Conservation (phyloP, 92 coral and sea anemone species). For the Anthopleura xanthogrammica region DNA sequence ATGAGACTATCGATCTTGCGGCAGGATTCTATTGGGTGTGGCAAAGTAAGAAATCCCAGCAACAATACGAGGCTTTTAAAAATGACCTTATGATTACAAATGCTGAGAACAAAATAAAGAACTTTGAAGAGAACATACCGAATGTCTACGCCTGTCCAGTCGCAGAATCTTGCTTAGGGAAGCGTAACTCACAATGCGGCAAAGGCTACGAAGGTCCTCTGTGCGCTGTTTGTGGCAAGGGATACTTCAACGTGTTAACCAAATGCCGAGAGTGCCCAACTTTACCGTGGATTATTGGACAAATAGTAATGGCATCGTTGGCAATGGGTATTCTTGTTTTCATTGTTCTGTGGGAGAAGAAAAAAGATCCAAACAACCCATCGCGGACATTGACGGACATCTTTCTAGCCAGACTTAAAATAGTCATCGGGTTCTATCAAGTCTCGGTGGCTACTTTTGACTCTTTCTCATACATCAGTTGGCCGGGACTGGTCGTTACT, state of each 20-base stretch:
- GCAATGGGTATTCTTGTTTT: too few relatives aligned
- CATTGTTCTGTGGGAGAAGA: too few relatives aligned
- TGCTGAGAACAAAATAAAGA: not conserved
- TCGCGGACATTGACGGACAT: too few relatives aligned
- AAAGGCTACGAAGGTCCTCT: constrained; percentile 37
- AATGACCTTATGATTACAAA: not conserved
- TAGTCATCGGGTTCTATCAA: too few relatives aligned
- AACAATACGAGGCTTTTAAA: constrained; percentile 8
- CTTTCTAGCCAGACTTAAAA: too few relatives aligned
- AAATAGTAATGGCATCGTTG: too few relatives aligned
- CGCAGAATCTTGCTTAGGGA: not conserved
- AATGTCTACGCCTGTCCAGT: not conserved
- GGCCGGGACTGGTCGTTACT: too few relatives aligned
- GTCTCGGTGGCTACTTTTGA: too few relatives aligned
- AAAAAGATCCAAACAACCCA: too few relatives aligned
- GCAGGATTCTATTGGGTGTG: constrained; percentile 38
- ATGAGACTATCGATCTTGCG: constrained; percentile 26
- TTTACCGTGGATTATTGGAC: too few relatives aligned
- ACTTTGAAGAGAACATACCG: not conserved
- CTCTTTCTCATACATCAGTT: too few relatives aligned
- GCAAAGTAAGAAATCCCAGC: constrained; percentile 1
- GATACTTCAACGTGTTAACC: constrained; percentile 15
- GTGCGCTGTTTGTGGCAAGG: constrained; percentile 15
- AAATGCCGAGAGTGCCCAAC: constrained; percentile 1
- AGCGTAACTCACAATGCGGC: not conserved